phyloP scores from a whole-genome alignment of 35 echinoderm and acorn worm species.

The Holothuria glaberrima region DNA sequence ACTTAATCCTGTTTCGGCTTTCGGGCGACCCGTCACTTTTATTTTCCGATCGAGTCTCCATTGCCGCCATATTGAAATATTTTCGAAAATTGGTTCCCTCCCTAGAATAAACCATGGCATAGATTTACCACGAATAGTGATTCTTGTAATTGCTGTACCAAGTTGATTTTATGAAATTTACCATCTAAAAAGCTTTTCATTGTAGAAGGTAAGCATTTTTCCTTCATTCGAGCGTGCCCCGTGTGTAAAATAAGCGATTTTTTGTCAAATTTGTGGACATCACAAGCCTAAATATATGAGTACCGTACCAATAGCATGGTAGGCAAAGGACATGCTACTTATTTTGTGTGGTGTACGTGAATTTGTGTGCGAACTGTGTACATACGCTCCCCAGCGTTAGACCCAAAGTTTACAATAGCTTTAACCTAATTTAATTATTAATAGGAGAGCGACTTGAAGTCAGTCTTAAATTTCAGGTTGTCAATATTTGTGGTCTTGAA shows the following conservation, averaged over 20 bases:
- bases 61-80: constrained; percentile 53
- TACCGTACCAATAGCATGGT: background rate
- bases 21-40: constrained; percentile 43
- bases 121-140: background rate
- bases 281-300: background rate
- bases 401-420: no score
- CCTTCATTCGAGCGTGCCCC: constrained; percentile 20
- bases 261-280: background rate
- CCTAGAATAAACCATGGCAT: constrained; percentile 29
- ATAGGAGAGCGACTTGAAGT: no score
- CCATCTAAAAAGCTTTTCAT: background rate
- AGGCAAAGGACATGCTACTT: constrained; percentile 28
- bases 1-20: constrained; percentile 45
- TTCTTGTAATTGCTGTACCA: background rate
- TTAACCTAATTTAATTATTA: no score
- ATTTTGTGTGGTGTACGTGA: background rate
- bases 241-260: constrained; percentile 3
- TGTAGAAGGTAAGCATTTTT: constrained; percentile 30
- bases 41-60: constrained; percentile 13
- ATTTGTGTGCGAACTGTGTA: no score
- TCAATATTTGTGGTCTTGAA: no score
- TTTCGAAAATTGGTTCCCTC: constrained; percentile 47
- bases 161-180: background rate
- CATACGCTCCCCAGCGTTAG: no score
- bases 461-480: no score